These are phyloP conservation scores for Drosophila lowei DNA, from an alignment of 1,140 invertebrate species.

Conservation along the genomic window DNA sequence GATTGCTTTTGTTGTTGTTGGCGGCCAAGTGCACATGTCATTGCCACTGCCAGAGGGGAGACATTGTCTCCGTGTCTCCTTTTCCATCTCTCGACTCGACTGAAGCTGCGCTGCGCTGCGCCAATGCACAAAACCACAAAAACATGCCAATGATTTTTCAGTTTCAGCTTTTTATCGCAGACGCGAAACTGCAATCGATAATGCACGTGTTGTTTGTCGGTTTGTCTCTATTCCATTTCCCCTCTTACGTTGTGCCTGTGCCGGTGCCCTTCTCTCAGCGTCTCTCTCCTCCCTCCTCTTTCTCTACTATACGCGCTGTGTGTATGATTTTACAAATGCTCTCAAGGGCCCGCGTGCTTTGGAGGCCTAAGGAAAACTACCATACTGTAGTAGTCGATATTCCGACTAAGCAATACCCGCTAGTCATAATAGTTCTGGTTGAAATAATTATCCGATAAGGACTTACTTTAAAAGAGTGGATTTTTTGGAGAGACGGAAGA, in stretches of 20 bases:
- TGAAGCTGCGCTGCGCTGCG: constrained; percentile 20
- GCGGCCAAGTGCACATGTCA: constrained; percentile 66
- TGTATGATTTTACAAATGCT: constrained; percentile 46
- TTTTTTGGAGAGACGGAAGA: no score
- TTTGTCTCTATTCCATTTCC: constrained; percentile 19
- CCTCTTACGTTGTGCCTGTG: no score
- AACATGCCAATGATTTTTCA: constrained; percentile 39
- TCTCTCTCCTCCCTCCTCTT: neutral
- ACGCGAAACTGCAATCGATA: constrained; percentile 49
- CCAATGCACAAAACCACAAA: constrained; percentile 42
- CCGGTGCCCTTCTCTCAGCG: no score
- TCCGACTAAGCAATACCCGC: no score
- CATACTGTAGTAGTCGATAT: no score
- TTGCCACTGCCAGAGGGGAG: constrained; percentile 34
- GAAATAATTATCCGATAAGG: no score
- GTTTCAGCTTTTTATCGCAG: constrained; percentile 29
- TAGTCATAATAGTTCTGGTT: no score
- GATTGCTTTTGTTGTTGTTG: constrained; percentile 34
- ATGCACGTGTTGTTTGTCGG: constrained; percentile 42
- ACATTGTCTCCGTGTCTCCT: neutral
- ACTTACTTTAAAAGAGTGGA: no score
- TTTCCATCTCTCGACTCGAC: constrained; percentile 16
- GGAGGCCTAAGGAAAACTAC: constrained; percentile 10
- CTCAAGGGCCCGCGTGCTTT: constrained; percentile 4
- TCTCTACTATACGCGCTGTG: neutral